Evolutionary conservation across 2,113 vertebrate genomes (phyloP).

Genomic region (Apteryx mantelli): DNA sequence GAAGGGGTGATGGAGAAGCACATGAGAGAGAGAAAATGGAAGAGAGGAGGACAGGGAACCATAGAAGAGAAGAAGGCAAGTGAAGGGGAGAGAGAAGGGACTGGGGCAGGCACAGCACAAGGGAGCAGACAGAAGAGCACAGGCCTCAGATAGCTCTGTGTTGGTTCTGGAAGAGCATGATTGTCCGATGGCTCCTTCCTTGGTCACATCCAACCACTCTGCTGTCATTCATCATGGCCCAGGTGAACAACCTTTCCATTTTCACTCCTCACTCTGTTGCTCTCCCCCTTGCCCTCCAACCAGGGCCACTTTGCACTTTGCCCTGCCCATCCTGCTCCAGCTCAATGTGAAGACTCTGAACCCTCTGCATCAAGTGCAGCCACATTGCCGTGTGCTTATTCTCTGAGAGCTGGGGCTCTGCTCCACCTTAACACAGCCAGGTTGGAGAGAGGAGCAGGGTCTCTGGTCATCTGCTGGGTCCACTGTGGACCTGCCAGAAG

Average conservation of each 20-base stretch:
- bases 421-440: rapidly evolving
- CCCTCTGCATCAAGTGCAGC: rapidly evolving
- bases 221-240: rapidly evolving
- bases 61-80: rapidly evolving
- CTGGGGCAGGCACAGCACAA: neutral
- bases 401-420: neutral
- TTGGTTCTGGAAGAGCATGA: rapidly evolving
- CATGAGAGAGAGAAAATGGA: neutral
- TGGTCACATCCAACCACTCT: neutral
- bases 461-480: neutral
- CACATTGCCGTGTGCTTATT: rapidly evolving
- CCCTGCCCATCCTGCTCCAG: neutral
- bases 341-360: neutral
- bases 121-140: neutral
- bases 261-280: neutral
- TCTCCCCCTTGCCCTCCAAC: neutral
- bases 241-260: neutral
- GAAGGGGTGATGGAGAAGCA: neutral
- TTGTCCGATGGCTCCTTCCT: neutral
- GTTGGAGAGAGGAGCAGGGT: neutral
- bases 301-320: neutral
- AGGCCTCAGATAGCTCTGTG: neutral
- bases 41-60: neutral
- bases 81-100: neutral
- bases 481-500: neutral